These are phyloP conservation scores for Dasyprocta punctata DNA, from an alignment of 2,113 vertebrate genomes.

Conservation along the genomic window DNA sequence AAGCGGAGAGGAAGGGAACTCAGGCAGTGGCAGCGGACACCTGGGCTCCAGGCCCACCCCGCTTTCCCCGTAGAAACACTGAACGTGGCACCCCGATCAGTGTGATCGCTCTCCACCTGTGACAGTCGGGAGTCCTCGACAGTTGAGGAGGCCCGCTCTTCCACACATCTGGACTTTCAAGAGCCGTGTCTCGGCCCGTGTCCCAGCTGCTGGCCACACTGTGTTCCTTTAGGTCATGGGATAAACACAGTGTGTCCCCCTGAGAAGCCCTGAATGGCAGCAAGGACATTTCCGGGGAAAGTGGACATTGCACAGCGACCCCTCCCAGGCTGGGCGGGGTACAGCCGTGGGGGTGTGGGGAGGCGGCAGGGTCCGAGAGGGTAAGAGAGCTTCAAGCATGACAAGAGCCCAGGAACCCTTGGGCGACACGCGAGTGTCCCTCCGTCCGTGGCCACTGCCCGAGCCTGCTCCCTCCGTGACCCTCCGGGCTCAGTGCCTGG, in stretches of 20 bases:
- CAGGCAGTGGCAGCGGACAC: neutral
- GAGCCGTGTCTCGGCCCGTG: neutral
- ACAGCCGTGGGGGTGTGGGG: neutral
- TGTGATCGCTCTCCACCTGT: neutral
- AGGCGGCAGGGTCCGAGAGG: neutral
- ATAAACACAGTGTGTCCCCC: constrained; percentile 1
- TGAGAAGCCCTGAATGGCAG: constrained; percentile 25
- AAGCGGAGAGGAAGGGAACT: neutral
- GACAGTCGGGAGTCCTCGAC: neutral
- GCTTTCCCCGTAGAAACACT: neutral
- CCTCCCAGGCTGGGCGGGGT: neutral
- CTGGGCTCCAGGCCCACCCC: neutral
- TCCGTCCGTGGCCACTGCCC: neutral
- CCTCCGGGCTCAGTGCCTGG: neutral
- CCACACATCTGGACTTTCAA: neutral
- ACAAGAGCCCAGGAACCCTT: neutral
- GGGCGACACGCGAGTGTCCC: neutral
- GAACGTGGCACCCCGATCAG: neutral
- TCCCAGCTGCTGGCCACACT: neutral
- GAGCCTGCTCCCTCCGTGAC: neutral
- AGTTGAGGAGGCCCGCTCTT: neutral
- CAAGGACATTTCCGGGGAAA: neutral
- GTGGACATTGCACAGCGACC: neutral
- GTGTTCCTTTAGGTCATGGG: neutral
- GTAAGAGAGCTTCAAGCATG: neutral